Conservation (phyloP, 2,113 vertebrate genomes). For the Erythrocercus mccallii region DNA sequence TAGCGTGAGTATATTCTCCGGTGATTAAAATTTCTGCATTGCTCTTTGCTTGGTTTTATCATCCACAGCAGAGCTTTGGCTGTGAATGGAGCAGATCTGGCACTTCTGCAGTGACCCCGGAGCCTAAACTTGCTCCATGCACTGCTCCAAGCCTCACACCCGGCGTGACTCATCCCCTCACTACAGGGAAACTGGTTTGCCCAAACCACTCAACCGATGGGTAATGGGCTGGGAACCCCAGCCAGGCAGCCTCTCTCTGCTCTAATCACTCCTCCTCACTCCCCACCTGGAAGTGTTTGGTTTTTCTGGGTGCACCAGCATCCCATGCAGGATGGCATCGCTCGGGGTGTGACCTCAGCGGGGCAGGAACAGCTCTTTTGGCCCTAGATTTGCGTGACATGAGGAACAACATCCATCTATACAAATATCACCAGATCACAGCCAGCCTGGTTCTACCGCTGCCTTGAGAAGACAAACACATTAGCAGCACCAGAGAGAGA, state of each 20-base stretch:
- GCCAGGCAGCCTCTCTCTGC: not conserved
- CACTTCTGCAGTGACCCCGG: not conserved
- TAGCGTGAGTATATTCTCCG: rapidly evolving
- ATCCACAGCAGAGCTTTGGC: not conserved
- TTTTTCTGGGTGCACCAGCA: not conserved
- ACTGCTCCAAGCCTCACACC: not conserved
- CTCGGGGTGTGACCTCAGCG: not conserved
- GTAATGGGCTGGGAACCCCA: not conserved
- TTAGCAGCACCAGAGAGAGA: not conserved
- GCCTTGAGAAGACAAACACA: not conserved
- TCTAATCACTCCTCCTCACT: not conserved
- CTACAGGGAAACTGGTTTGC: slow-evolving; percentile 9
- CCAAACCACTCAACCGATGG: not conserved
- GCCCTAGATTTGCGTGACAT: not conserved
- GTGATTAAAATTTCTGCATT: not conserved
- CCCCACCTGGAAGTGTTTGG: not conserved
- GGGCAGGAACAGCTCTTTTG: not conserved
- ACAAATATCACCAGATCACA: not conserved
- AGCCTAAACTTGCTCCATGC: not conserved
- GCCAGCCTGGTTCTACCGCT: not conserved
- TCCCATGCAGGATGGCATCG: not conserved
- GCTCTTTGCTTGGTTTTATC: not conserved
- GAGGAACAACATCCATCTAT: not conserved
- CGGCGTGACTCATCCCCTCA: not conserved
- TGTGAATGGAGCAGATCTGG: not conserved